These are phyloP conservation scores for Danionella dracula DNA, from an alignment of 2,797 vertebrate species.

Conservation along the genomic window DNA sequence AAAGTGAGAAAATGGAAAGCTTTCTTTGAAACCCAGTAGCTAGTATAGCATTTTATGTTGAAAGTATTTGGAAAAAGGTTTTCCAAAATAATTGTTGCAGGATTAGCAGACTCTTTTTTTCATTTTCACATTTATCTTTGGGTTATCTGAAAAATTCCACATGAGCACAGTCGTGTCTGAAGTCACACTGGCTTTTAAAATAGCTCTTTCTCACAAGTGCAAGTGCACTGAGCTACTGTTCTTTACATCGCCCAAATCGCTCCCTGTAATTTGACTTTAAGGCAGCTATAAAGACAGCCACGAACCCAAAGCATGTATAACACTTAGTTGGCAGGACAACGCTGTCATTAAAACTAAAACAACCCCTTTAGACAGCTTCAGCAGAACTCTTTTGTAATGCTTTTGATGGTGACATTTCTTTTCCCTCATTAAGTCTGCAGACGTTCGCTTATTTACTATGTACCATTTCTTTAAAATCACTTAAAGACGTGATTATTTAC, in stretches of 20 bases:
- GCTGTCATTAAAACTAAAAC: conserved; percentile 51
- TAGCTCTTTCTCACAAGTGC: conserved; percentile 60
- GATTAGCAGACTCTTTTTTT: too few species aligned
- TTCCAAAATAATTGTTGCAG: neutral
- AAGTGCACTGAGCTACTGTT: conserved; percentile 53
- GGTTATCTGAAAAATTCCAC: neutral
- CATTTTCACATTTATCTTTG: neutral
- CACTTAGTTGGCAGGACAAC: conserved; percentile 50
- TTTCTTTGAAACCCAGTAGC: too few species aligned
- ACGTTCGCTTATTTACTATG: neutral
- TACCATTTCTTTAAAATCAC: neutral
- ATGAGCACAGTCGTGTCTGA: neutral
- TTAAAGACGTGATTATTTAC: neutral
- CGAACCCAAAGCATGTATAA: conserved; percentile 71
- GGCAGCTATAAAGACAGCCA: conserved; percentile 68
- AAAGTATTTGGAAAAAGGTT: neutral
- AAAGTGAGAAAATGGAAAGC: too few species aligned
- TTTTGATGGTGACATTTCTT: conserved; percentile 21
- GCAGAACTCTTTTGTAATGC: conserved; percentile 27
- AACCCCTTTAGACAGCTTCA: conserved; percentile 35
- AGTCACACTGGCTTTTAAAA: conserved; percentile 55
- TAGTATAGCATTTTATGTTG: too few species aligned
- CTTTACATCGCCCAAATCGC: conserved; percentile 57
- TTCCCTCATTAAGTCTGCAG: conserved; percentile 1
- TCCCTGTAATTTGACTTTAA: conserved; percentile 76